Conservation (phyloP, 2,888 invertebrate species). For the Meteorus colon region DNA sequence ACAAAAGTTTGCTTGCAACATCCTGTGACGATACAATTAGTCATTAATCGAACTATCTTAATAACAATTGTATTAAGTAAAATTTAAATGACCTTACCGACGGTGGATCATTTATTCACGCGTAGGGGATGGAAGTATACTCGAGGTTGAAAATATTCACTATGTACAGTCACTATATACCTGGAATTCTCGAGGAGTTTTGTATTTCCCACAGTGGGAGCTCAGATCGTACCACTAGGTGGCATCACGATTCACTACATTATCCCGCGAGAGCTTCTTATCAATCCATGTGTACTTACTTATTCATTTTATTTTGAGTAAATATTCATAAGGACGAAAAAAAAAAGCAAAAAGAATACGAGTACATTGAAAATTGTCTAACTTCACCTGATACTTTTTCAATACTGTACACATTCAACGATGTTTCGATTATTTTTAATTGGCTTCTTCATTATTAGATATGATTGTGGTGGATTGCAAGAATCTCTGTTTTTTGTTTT, state of each 20-base stretch:
- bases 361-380: too few relatives aligned
- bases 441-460: neutral
- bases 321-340: neutral
- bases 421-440: neutral
- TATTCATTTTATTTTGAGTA: neutral
- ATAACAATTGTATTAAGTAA: neutral
- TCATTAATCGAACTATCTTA: neutral
- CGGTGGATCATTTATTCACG: constrained; percentile 43
- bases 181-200: constrained; percentile 54
- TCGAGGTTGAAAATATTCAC: constrained; percentile 25
- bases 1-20: neutral
- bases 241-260: constrained; percentile 51
- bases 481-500: neutral
- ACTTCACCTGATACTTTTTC: neutral
- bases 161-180: constrained; percentile 43
- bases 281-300: constrained; percentile 26
- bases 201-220: constrained; percentile 41
- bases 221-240: constrained; percentile 58
- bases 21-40: neutral
- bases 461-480: neutral
- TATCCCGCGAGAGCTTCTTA: constrained; percentile 30
- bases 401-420: neutral
- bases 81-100: constrained; percentile 44
- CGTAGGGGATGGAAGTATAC: constrained; percentile 30
- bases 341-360: too few relatives aligned